Evolutionary conservation across 2,113 vertebrate species (phyloP), one percentile per base, ranked within the genome.

Genomic region (Galbula dea): DNA sequence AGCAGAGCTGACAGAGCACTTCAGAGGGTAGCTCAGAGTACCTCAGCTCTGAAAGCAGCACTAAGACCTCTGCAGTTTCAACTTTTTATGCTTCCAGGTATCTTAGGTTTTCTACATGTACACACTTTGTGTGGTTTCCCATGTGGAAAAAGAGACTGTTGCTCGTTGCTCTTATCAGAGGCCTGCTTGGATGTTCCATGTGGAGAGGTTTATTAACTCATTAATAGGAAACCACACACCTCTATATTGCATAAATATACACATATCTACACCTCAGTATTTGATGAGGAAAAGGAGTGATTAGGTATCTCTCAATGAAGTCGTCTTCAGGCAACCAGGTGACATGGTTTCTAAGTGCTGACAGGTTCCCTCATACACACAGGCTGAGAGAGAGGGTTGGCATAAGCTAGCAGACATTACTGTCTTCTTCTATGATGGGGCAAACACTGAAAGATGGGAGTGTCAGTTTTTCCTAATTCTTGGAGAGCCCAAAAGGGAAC

Each of bases 331-430:
- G 15, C 6, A 69, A 36, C 5, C 21, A 36, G 7, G 15, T 72
- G 22, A 27, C 5, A 8, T 15, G 10, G 22, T 87, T 62, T 54
- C 27, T 63, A 32, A 15, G 6, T 21, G 30, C 10, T 75, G 34
- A 10, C 46, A 52, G 9, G 12, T 23, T 84, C 7, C 10, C 6
- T 24, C 3, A 3, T 48, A 9, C 6, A 2, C 1, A 1, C 2
- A 45, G 37, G 14, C 43, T 36, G n/a, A 78, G 30, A 61, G 30
- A 69, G 13, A 51, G n/a, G 27, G 3, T 1, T 72, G 29, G 17
- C 9, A 6, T 27, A 36, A 29, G 3, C 26, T 45, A 19, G 7
- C 14, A 36, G 14, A 23, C 4, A 49, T 58, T 9, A 9, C 34
- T 5, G 2, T n/a, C 2, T 0, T 54, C 22, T 63, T 87, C 61